Base-by-base conservation (phyloP, 2,113 vertebrate species). In the Anhinga rufa region DNA sequence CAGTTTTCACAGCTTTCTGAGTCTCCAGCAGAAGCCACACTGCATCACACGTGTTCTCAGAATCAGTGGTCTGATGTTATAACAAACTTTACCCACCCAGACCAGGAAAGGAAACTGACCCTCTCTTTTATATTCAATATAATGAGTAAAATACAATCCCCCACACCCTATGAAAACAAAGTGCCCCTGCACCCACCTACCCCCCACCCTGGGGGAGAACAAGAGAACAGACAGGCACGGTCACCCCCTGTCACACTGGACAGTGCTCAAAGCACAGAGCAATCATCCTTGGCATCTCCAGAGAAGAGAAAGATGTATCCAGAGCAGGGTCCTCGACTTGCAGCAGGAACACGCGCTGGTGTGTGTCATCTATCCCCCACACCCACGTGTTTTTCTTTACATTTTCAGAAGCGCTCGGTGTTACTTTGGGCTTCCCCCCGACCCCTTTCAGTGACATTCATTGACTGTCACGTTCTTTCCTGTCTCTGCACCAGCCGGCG, bases 181-280 rank as follows among this genome's bases (percentile, higher is more conserved):
- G 17, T 15, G 12, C 4, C 29, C 65, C 22, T 78, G 17, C 28
- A 31, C 14, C 49, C 34, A 26, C 34, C 32, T 55, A 6, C 26
- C 17, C 19, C 2, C 4, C 2, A 10, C 6, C 10, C 29, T 2
- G 1, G 12, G 32, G 34, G 14, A 76, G 9, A 15, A 28, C 52
- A 83, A 32, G 68, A 83, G 62, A 82, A 55, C 25, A 55, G 79
- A 49, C 61, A 71, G 42, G 9, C 4, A 0, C 42, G 32, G 42
- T 46, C 60, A 62, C 54, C 31, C 74, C 65, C 38, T 16, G 4
- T 60, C 14, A 2, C 46, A 17, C 28, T 17, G 90, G 72, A 16
- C 5, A 2, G 36, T 34, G 51, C 69, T 51, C 46, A 40, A 62
- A 54, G 84, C 76, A 52, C 72, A 36, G 34, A 66, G 48, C 36